Base-by-base conservation (phyloP, 2,113 vertebrate genomes). In the Osmerus mordax region DNA sequence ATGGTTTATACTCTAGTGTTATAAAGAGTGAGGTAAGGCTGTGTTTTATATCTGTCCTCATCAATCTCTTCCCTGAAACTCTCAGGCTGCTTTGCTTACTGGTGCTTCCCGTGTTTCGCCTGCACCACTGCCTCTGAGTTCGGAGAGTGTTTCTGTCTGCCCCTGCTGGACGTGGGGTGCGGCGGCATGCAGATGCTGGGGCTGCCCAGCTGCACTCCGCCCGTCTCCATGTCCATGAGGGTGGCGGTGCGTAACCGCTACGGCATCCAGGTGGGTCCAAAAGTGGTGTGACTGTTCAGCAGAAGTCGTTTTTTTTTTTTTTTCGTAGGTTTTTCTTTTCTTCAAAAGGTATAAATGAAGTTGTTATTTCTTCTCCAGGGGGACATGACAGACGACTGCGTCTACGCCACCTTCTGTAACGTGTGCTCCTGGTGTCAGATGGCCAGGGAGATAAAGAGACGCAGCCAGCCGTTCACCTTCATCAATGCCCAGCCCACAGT, bases 101-200 rank as follows among this genome's bases (percentile, higher is more conserved):
- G 79, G 79, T 87, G 82, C 21, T 78, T 81, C 16, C 71, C 75
- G 0, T 82, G 81, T 28, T 85, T 90, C 25, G 66, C 75, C 75
- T 88, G 86, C 41, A 74, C 16, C 55, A 84, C 77, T 3, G 55
- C 71, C 6, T 56, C 51, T 41, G 58, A 82, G 0, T 84, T 86
- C 64, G 77, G 78, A 8, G 80, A 85, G 70, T 79, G 71, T 65
- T 78, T 75, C 54, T 89, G 88, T 79, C 88, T 88, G 36, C 88
- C 83, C 15, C 64, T 89, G 47, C 29, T 88, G 80, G 83, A 88
- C 3, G 0, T 7, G 16, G 7, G 36, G 5, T 13, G 2, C 1
- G 8, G 16, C 14, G 6, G 5, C 15, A n/a, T 62, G 4, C 77
- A 71, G 60, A 41, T 73, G 6, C 1, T 6, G 21, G 41, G 11